Evolutionary conservation across 2,888 invertebrate species (phyloP), one percentile per base, ranked within the genome.

Genomic region (Notodromas monacha): DNA sequence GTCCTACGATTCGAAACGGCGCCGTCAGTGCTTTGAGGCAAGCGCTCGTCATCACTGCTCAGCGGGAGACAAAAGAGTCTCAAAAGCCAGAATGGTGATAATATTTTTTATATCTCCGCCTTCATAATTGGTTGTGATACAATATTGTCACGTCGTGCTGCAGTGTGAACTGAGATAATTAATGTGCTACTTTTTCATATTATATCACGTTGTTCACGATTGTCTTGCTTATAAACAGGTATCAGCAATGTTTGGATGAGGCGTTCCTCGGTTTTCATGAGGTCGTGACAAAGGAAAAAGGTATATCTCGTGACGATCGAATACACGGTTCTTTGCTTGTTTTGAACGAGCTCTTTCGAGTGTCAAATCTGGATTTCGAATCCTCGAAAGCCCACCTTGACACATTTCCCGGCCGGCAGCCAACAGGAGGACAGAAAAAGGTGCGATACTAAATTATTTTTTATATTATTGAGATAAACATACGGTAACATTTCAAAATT

Each of bases 1-100:
- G 84, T 51, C 65, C 73, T 4, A 64, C 68, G 16, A 74, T 92
- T 36, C 59, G 92, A 30, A 79, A 86, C 48, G 74, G 73, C 4
- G 84, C 86, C 1, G 79, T 76, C 0, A 74, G 79, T 42, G 86
- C 92, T 1, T 51, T 96, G n/a, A 58, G 84, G 40, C 81, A 86
- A 13, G 89, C 86, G 0, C 53, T 96, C 4, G 70, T 81, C 1
- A 81, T 92, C 1, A 86, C 81, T 1, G 70, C 86, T 2, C 89
- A 89, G 45, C 59, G 96, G 35, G 96, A 96, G 54, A 69, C 74
- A 0, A 81, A 77, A 46, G 79, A 81, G 45, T 68, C 68, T 26
- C 69, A 73, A 39, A 72, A 68, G 44, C 69, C 74, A 1, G 67
- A 66, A 39, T 86, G 84, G 79, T 64, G 55, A 21, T 27, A 27